phyloP scores from a whole-genome alignment of 2,113 vertebrate genomes.

The Phalacrocorax carbo region DNA sequence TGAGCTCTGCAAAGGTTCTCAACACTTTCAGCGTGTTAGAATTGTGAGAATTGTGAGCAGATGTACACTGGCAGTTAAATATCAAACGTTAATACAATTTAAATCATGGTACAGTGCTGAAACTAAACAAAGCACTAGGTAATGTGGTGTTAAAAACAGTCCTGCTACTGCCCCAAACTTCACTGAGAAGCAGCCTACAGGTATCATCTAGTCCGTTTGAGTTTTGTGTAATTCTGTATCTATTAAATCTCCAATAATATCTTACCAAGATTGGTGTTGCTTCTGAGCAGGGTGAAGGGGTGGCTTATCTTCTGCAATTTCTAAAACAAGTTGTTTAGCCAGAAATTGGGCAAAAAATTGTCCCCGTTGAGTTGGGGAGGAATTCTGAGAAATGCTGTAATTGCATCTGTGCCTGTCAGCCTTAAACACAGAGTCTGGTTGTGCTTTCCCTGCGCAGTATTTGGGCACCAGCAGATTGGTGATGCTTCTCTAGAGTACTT shows the following conservation, averaged over 20 bases:
- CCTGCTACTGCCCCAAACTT: not conserved
- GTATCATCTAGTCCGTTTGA: not conserved
- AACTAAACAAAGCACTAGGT: not conserved
- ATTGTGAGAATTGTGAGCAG: not conserved
- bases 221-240: not conserved
- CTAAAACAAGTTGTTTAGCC: not conserved
- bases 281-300: not conserved
- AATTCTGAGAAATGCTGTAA: not conserved
- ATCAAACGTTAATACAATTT: not conserved
- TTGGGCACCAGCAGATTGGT: not conserved
- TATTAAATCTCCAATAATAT: not conserved
- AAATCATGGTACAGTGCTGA: not conserved
- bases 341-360: not conserved
- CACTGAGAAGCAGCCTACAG: not conserved
- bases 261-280: not conserved
- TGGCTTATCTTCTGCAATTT: not conserved
- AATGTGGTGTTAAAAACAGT: not conserved
- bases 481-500: not conserved
- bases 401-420: not conserved
- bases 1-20: not conserved
- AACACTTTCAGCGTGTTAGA: not conserved
- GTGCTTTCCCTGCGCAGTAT: not conserved
- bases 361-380: not conserved
- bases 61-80: not conserved
- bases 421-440: not conserved